phyloP scores from a whole-genome alignment of 64 coral and sea anemone genomes.

The Orbicella faveolata region DNA sequence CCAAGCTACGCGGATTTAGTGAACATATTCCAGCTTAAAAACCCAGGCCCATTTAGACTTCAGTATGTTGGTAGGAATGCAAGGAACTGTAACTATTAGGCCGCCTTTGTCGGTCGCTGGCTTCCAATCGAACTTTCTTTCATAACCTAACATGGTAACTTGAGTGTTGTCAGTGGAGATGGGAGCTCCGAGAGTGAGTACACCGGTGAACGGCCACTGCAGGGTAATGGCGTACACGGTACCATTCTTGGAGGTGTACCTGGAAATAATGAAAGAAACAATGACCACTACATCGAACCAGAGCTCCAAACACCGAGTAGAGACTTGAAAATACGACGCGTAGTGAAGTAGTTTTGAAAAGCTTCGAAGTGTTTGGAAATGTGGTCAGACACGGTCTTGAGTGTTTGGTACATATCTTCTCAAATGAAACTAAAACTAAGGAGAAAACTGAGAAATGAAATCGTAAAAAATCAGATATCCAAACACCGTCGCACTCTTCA shows the following conservation, averaged over 20 bases:
- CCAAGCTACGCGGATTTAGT: background rate
- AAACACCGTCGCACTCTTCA: too few relatives aligned
- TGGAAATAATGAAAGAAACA: background rate
- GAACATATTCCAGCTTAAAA: slow-evolving; percentile 31
- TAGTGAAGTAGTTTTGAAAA: too few relatives aligned
- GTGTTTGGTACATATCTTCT: too few relatives aligned
- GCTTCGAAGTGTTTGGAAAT: too few relatives aligned
- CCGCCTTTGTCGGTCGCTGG: background rate
- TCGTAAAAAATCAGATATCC: too few relatives aligned
- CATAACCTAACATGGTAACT: slow-evolving; percentile 73
- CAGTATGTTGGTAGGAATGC: slow-evolving; percentile 31
- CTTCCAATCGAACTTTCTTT: slow-evolving; percentile 26
- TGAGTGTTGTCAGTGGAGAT: slow-evolving; percentile 25
- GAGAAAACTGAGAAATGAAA: too few relatives aligned
- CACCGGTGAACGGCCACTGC: slow-evolving; percentile 62
- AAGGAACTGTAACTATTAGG: slow-evolving; percentile 9
- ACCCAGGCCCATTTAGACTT: slow-evolving; percentile 70
- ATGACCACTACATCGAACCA: too few relatives aligned
- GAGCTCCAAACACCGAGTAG: too few relatives aligned
- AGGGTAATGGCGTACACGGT: slow-evolving; percentile 80
- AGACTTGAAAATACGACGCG: too few relatives aligned
- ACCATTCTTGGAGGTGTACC: slow-evolving; percentile 71
- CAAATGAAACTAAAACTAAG: too few relatives aligned
- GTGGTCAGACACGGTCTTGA: too few relatives aligned
- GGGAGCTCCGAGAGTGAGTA: slow-evolving; percentile 56